Evolutionary conservation across 23 tunicate genomes (phyloP).

Genomic region (Ascidia mentula): DNA sequence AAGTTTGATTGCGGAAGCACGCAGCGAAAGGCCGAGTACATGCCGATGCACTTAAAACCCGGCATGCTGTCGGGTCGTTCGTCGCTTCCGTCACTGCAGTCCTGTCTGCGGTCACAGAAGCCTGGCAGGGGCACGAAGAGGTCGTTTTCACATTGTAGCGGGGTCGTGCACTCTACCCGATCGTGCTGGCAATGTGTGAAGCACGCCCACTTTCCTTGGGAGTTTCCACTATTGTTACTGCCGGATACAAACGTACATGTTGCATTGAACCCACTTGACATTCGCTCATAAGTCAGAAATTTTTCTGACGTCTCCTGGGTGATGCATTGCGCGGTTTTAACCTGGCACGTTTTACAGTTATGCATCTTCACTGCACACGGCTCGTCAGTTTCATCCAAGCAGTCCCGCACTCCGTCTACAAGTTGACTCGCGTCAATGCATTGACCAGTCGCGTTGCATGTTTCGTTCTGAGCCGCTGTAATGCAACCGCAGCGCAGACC

Average conservation of each 20-base stretch:
- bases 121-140: neutral
- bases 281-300: neutral
- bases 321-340: neutral
- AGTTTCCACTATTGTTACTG: neutral
- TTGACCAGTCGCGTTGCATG: neutral
- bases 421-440: neutral
- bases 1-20: constrained; percentile 32
- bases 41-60: constrained; percentile 26
- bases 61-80: neutral
- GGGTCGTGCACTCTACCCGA: neutral
- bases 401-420: neutral
- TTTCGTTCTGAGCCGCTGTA: neutral
- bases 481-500: neutral
- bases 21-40: neutral
- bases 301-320: neutral
- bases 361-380: neutral
- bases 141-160: constrained; percentile 22
- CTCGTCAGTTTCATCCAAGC: constrained; percentile 9
- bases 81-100: constrained; percentile 33
- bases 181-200: neutral
- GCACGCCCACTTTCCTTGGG: neutral
- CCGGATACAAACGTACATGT: neutral
- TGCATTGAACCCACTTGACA: neutral
- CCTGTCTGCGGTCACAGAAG: constrained; percentile 17
- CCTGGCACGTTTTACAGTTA: neutral